Evolutionary conservation across 92 coral and sea anemone species (phyloP).

Genomic region (Micromussa lordhowensis): DNA sequence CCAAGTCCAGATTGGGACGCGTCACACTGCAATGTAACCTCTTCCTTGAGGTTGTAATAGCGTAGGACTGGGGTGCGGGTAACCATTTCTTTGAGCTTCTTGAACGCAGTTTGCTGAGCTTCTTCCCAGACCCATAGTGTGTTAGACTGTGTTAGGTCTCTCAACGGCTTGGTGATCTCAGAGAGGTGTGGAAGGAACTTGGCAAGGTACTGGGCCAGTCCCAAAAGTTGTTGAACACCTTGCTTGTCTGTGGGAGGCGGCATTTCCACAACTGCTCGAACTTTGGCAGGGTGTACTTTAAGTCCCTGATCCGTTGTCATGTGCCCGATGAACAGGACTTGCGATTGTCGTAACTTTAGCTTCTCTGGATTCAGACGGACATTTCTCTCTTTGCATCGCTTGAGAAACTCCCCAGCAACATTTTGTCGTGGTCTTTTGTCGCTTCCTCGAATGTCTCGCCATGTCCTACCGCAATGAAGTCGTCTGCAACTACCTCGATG

Average conservation of each 20-base stretch:
- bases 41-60: too few species aligned
- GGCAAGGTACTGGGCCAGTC: constrained; percentile 54
- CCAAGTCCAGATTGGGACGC: too few species aligned
- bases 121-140: constrained; percentile 49
- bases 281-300: constrained; percentile 54
- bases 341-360: constrained; percentile 42
- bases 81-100: constrained; percentile 57
- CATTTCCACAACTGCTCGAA: constrained; percentile 54
- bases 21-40: too few species aligned
- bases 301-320: constrained; percentile 58
- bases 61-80: constrained; percentile 46
- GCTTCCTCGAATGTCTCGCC: constrained; percentile 41
- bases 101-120: constrained; percentile 52
- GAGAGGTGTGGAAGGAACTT: constrained; percentile 63
- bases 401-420: constrained; percentile 39
- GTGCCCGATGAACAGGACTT: constrained; percentile 57
- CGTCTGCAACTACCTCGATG: constrained; percentile 53
- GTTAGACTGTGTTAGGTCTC: constrained; percentile 48
- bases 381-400: constrained; percentile 32
- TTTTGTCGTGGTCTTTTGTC: constrained; percentile 28
- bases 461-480: constrained; percentile 51
- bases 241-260: constrained; percentile 64
- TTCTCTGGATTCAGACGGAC: constrained; percentile 35
- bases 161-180: constrained; percentile 54
- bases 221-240: constrained; percentile 65